Evolutionary conservation across 2,113 vertebrate genomes (phyloP), one percentile per base, ranked within the genome.

Genomic region (Lophura nycthemera): DNA sequence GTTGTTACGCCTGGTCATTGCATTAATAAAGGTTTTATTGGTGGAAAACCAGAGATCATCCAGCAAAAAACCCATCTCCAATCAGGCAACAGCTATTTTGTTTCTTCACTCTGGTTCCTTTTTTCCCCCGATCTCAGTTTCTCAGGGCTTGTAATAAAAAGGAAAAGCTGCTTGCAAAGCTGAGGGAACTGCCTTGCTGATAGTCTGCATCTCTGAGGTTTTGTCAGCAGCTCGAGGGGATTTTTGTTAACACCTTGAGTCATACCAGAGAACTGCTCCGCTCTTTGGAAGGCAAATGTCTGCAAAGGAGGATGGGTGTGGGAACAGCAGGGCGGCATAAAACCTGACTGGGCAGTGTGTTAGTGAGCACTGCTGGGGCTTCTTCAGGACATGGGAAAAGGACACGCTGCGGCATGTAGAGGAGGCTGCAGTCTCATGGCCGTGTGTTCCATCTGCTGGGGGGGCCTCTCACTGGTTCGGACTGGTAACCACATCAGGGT

Each of bases 161-260:
- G 72, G 71, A 57, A 86, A 67, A 87, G 54, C 22, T 61, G 30
- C 63, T 90, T 78, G 71, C 74, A 90, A 73, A 90, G 69, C 70
- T 32, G 29, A 17, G 79, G 75, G 60, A 19, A 86, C 65, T 82
- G 56, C 66, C 36, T 25, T 43, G 71, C 54, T 54, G 84, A 61
- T 29, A 65, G 45, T n/a, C 43, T 34, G 10, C 12, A 56, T 72
- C 52, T 63, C 79, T 76, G 56, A 71, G 66, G 83, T 86, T 80
- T 36, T 87, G 73, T 78, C 92, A 94, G 86, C 88, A 91, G 87
- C 83, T 88, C 36, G 32, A 19, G 60, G 72, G 59, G 48, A 76
- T 38, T 91, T 91, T 20, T 87, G 71, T 94, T 92, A 94, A 67
- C 86, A 94, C 0, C 43, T 38, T 52, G 77, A 89, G 63, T 66